Evolutionary conservation across 2,797 vertebrate species (phyloP).

Genomic region (Rhinatrema bivittatum): DNA sequence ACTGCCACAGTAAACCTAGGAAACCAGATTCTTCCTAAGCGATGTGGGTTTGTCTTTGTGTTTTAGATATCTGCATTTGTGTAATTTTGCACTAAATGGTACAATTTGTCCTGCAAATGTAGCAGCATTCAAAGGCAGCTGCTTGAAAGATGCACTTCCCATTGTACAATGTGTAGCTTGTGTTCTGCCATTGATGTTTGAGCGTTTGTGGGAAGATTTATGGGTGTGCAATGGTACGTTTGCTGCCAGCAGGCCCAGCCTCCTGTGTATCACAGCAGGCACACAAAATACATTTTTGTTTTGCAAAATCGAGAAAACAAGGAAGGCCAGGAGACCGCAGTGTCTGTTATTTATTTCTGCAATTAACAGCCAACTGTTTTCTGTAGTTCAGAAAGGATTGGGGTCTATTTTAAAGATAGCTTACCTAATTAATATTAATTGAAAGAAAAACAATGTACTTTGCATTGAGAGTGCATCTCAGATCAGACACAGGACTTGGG

Average conservation of each 20-base stretch:
- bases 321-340: background rate
- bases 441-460: no score
- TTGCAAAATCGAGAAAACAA: constrained; percentile 18
- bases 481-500: no score
- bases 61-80: background rate
- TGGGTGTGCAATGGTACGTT: constrained; percentile 7
- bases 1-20: no score
- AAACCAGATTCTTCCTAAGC: no score
- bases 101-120: background rate
- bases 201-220: constrained; percentile 16
- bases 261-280: constrained; percentile 20
- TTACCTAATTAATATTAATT: no score
- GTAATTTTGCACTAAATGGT: background rate
- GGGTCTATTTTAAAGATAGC: constrained; percentile 1
- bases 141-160: constrained; percentile 6
- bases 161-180: constrained; percentile 2
- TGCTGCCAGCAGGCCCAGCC: constrained; percentile 15
- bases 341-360: constrained; percentile 26
- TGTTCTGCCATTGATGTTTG: constrained; percentile 14
- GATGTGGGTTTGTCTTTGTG: no score
- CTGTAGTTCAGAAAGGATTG: constrained; percentile 17
- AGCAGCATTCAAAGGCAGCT: background rate
- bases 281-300: constrained; percentile 11
- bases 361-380: constrained; percentile 16
- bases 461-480: no score